Evolutionary conservation across 1,140 invertebrate genomes (phyloP).

Genomic region (Micrasema minimum): DNA sequence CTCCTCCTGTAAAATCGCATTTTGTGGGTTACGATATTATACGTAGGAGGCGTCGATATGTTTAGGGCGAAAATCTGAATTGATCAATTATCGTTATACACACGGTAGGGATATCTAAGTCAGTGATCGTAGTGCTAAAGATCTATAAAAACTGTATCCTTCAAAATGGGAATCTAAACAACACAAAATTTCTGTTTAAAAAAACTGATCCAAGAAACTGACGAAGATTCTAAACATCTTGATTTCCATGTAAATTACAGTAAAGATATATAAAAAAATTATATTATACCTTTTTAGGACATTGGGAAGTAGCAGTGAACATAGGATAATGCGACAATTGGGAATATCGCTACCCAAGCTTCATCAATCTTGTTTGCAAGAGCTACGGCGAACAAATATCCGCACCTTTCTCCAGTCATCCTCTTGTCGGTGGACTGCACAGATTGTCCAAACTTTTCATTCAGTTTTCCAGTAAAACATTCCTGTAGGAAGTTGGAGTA

Average conservation of each 20-base stretch:
- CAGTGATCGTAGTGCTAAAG: neutral
- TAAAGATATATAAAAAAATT: neutral
- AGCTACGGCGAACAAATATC: constrained; percentile 76
- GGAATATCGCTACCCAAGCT: constrained; percentile 79
- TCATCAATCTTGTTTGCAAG: constrained; percentile 81
- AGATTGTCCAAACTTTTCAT: constrained; percentile 70
- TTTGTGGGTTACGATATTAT: too few relatives aligned
- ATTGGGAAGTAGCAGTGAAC: constrained; percentile 73
- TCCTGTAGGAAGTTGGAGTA: constrained; percentile 78
- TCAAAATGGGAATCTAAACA: neutral
- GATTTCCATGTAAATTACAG: neutral
- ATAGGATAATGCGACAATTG: constrained; percentile 74
- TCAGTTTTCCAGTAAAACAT: constrained; percentile 74
- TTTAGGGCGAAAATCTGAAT: neutral
- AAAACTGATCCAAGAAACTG: too few relatives aligned
- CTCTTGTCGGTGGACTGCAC: constrained; percentile 68
- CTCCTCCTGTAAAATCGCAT: too few relatives aligned
- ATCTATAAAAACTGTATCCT: too few relatives aligned
- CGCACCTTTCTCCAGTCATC: constrained; percentile 79
- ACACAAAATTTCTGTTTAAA: neutral
- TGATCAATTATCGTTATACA: neutral
- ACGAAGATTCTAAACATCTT: neutral
- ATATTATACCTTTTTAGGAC: constrained; percentile 66
- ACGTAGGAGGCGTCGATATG: too few relatives aligned
- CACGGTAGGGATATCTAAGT: neutral